Evolutionary conservation across 2,113 vertebrate genomes (phyloP).

Genomic region (Lontra canadensis): DNA sequence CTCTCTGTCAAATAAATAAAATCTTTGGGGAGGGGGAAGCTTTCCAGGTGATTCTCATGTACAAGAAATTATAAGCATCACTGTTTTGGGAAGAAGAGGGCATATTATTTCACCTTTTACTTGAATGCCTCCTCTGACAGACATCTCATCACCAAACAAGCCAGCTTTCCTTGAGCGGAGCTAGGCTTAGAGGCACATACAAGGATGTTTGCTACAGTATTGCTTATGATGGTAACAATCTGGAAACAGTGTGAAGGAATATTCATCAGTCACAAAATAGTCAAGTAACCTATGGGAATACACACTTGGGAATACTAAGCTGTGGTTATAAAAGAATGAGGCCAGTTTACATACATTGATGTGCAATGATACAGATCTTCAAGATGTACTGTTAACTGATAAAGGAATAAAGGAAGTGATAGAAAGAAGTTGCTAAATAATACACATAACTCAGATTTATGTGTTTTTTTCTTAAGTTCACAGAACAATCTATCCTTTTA

Average conservation of each 20-base stretch:
- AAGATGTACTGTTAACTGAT: neutral
- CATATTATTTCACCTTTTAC: neutral
- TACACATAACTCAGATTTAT: neutral
- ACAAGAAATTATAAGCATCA: neutral
- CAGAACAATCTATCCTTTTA: neutral
- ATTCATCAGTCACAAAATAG: neutral
- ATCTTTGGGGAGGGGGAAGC: neutral
- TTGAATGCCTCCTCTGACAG: neutral
- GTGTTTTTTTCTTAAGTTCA: neutral
- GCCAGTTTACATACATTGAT: neutral
- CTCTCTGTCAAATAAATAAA: too few relatives aligned
- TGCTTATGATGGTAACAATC: neutral
- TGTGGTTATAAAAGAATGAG: neutral
- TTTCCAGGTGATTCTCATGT: neutral
- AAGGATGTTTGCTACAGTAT: neutral
- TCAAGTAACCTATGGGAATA: neutral
- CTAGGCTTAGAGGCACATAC: neutral
- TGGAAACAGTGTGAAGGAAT: neutral
- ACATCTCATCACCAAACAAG: neutral
- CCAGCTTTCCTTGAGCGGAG: neutral
- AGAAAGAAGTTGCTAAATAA: neutral
- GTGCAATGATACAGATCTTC: neutral
- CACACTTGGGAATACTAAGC: neutral
- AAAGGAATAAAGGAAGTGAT: neutral
- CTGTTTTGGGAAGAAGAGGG: neutral